Conservation (phyloP, 1,140 invertebrate genomes). For the Drosophila setifemur region DNA sequence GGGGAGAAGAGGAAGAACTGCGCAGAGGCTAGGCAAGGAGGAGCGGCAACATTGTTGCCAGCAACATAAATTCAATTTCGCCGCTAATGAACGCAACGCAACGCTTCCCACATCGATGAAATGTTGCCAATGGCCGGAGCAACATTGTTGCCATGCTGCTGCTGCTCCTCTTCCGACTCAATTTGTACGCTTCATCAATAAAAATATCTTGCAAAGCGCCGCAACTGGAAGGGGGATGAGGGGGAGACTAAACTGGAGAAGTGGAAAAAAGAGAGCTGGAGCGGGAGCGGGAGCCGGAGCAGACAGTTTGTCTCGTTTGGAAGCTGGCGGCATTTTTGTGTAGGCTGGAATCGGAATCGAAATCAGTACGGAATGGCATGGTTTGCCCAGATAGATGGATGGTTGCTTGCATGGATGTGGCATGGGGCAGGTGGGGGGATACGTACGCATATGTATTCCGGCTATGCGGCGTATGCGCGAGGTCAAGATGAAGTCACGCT, state of each 20-base stretch:
- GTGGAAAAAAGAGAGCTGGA: not conserved
- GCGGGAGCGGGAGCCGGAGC: slow-evolving; percentile 13
- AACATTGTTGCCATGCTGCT: slow-evolving; percentile 35
- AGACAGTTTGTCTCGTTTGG: slow-evolving; percentile 66
- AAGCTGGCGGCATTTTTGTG: slow-evolving; percentile 43
- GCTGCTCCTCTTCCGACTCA: slow-evolving; percentile 22
- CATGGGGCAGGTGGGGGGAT: slow-evolving; percentile 1
- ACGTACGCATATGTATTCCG: slow-evolving; percentile 33
- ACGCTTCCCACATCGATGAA: slow-evolving; percentile 25
- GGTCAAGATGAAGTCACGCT: slow-evolving; percentile 78
- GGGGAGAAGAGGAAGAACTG: not conserved
- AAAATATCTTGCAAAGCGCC: slow-evolving; percentile 73
- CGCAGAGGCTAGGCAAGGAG: not conserved
- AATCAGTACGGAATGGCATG: slow-evolving; percentile 17
- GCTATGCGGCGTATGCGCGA: slow-evolving; percentile 46
- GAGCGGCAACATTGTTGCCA: slow-evolving; percentile 45
- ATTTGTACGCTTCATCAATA: slow-evolving; percentile 71
- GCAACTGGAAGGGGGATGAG: slow-evolving; percentile 1
- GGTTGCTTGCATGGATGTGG: too few relatives aligned
- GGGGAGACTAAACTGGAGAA: not conserved
- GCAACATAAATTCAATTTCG: slow-evolving; percentile 54
- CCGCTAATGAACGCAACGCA: slow-evolving; percentile 44
- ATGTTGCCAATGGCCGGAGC: slow-evolving; percentile 29
- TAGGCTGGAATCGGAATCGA: slow-evolving; percentile 47
- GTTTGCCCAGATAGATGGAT: slow-evolving; percentile 19